Conservation (phyloP, 2,888 invertebrate species). For the Caenorhabditis parvicauda region DNA sequence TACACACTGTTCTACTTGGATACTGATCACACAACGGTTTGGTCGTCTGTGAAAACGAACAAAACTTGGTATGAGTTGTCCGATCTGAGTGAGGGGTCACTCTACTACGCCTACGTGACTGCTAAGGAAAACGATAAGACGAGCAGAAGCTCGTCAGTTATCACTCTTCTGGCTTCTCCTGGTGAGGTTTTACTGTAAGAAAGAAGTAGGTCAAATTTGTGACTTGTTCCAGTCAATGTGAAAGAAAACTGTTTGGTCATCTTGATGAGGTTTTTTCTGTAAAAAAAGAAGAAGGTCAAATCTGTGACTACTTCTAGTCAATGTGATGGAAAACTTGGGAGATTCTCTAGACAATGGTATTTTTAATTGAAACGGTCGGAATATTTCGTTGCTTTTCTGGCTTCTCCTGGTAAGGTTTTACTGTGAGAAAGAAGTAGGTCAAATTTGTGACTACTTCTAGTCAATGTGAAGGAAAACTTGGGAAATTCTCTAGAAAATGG, state of each 20-base stretch:
- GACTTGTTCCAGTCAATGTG: neutral
- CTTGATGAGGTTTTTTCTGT: too few species aligned
- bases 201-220: neutral
- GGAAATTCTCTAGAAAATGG: too few species aligned
- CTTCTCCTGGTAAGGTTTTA: slow-evolving; percentile 20
- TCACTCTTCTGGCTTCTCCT: slow-evolving; percentile 40
- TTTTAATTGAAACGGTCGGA: too few species aligned
- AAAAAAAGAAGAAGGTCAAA: too few species aligned
- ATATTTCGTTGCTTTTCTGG: too few species aligned
- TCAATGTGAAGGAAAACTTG: neutral
- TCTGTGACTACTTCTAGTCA: too few species aligned
- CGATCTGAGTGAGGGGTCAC: slow-evolving; percentile 25
- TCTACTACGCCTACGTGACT: slow-evolving; percentile 39
- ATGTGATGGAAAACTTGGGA: neutral
- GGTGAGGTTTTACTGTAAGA: slow-evolving; percentile 7
- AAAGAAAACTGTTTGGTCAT: neutral
- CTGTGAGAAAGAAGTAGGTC: neutral
- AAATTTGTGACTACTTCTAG: neutral
- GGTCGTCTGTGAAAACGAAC: slow-evolving; percentile 34
- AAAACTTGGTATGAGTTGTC: slow-evolving; percentile 37
- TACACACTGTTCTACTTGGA: slow-evolving; percentile 39
- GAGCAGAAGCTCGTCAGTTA: slow-evolving; percentile 33
- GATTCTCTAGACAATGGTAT: too few species aligned
- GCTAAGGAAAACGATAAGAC: slow-evolving; percentile 26
- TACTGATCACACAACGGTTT: slow-evolving; percentile 24